Evolutionary conservation across 2,888 invertebrate species (phyloP), one percentile per base, ranked within the genome.

Genomic region (Camptogramma bilineatum): DNA sequence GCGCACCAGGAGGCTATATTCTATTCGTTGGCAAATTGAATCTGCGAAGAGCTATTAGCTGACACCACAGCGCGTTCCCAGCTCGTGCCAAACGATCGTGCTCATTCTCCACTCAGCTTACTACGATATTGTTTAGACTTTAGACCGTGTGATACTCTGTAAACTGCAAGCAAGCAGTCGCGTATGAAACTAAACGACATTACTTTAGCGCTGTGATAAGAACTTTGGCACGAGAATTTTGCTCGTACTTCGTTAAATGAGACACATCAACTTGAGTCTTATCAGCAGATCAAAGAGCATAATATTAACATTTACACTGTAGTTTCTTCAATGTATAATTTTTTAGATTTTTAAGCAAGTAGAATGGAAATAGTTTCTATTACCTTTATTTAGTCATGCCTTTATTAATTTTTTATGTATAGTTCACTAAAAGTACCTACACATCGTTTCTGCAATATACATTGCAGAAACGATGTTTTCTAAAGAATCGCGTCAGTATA

Each of bases 41-140:
- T 91, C 87, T 89, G 87, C 82, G 86, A 88, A 86, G 87, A 89
- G 88, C 90, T 90, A 91, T 91, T 90, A 91, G 89, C 85, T 82
- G 85, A 85, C 87, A 89, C 89, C 87, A 81, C 88, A 85, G 84
- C 81, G 80, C 76, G 78, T 78, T 80, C 80, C 78, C 77, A 79
- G 79, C 80, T 81, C 84, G 83, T 84, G 85, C 84, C 86, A 87
- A 84, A 84, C 82, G 85, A 87, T 83, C 85, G 80, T 81, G 84
- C 82, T 84, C 83, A 82, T 86, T 83, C 80, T 76, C 75, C 66
- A 78, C 75, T 80, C 79, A 76, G 77, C 76, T 74, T 70, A 69
- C 74, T 75, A 79, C 58, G 76, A 81, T 83, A 84, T 82, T 84
- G 83, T 84, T 85, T 81, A 83, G 81, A 79, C 74, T 84, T 85